Conservation (phyloP, 2,888 invertebrate genomes). For the Calameuta pallipes region DNA sequence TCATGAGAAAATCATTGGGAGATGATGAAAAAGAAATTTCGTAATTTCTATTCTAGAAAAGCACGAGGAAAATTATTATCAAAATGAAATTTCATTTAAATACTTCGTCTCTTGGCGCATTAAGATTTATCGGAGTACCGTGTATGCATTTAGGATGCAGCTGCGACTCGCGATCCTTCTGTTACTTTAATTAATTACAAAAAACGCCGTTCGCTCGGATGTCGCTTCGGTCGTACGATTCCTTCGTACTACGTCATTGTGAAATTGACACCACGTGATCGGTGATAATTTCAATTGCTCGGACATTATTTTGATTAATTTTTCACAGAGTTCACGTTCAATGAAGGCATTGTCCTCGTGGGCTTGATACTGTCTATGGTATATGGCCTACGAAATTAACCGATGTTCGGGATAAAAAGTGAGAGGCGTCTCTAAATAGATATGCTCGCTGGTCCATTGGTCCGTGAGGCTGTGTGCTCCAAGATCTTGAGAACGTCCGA, state of each 20-base stretch:
- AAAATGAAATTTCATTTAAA: not conserved
- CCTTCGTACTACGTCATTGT: not conserved
- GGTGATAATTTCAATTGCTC: not conserved
- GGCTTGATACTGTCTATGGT: not conserved
- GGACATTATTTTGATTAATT: not conserved
- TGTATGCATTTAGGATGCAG: not conserved
- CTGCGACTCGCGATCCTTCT: not conserved
- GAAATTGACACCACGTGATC: not conserved
- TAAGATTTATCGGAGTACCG: not conserved
- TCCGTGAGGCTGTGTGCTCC: not conserved
- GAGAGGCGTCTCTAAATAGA: not conserved
- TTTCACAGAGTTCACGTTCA: not conserved
- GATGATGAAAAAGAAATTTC: not conserved
- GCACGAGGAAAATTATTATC: not conserved
- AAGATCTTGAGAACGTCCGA: not conserved
- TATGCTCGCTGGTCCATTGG: not conserved
- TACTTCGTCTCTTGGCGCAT: not conserved
- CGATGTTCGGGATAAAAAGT: not conserved
- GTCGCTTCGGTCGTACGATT: not conserved
- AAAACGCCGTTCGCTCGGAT: not conserved
- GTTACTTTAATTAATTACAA: not conserved
- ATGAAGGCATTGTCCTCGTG: not conserved
- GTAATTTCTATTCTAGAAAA: not conserved
- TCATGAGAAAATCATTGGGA: not conserved
- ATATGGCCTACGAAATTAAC: not conserved